Conservation (phyloP, 2,888 invertebrate genomes). For the Erannis defoliaria region DNA sequence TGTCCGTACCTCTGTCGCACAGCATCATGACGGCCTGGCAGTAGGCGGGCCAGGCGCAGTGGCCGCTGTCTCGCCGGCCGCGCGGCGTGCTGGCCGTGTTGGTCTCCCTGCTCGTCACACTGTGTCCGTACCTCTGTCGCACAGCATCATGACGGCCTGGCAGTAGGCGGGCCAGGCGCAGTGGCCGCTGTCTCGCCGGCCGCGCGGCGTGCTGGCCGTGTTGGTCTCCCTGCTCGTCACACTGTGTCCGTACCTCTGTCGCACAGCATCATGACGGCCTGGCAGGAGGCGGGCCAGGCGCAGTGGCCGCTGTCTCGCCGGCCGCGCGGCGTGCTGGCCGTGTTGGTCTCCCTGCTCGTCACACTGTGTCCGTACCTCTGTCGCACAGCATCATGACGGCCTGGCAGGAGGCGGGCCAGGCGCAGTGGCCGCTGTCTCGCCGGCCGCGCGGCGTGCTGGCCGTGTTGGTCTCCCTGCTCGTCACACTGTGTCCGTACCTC, state of each 20-base stretch:
- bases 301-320: constrained; percentile 38
- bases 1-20: constrained; percentile 56
- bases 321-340: constrained; percentile 66
- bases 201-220: constrained; percentile 66
- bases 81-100: constrained; percentile 69
- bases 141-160: constrained; percentile 59
- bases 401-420: constrained; percentile 56
- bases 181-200: constrained; percentile 38
- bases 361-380: constrained; percentile 52
- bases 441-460: constrained; percentile 68
- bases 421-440: constrained; percentile 36
- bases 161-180: constrained; percentile 47
- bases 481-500: constrained; percentile 52
- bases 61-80: constrained; percentile 40
- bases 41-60: constrained; percentile 40
- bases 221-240: constrained; percentile 57
- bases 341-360: constrained; percentile 54
- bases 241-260: constrained; percentile 53
- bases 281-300: constrained; percentile 56
- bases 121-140: constrained; percentile 55
- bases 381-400: constrained; percentile 61
- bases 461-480: constrained; percentile 54
- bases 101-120: constrained; percentile 55
- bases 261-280: constrained; percentile 58
- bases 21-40: constrained; percentile 61